Conservation (phyloP, 1,140 invertebrate species). For the Drosophila rufa region DNA sequence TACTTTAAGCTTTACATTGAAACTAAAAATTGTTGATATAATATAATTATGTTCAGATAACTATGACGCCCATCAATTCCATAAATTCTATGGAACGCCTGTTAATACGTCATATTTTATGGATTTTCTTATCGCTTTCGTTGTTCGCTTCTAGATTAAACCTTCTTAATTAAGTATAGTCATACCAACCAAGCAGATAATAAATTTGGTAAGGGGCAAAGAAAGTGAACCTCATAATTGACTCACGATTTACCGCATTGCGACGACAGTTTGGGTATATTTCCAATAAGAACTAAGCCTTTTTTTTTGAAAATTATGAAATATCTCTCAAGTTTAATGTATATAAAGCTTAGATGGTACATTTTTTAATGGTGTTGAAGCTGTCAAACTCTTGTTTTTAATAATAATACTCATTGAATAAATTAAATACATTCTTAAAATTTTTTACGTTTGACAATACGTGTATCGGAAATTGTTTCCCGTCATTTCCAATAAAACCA, state of each 20-base stretch:
- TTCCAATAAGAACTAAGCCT: too few species aligned
- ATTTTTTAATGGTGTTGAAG: too few species aligned
- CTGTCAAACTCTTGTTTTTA: too few species aligned
- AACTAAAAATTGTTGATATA: not conserved
- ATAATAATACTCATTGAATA: too few species aligned
- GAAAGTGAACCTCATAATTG: not conserved
- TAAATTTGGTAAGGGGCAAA: not conserved
- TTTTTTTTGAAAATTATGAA: too few species aligned
- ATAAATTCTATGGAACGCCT: not conserved
- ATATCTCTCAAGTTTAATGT: too few species aligned
- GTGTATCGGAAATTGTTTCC: too few species aligned
- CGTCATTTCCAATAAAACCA: too few species aligned
- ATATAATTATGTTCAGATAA: not conserved
- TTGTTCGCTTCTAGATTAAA: not conserved
- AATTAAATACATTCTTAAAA: too few species aligned
- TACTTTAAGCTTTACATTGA: not conserved
- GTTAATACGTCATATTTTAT: constrained; percentile 1
- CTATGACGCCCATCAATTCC: not conserved
- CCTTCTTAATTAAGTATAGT: not conserved
- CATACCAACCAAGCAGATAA: not conserved
- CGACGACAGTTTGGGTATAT: not conserved
- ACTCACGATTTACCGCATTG: constrained; percentile 15
- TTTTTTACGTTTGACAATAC: too few species aligned
- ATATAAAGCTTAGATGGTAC: too few species aligned
- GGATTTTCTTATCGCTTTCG: not conserved